Base-by-base conservation (phyloP, 2,113 vertebrate species). In the Spea multiplicata region DNA sequence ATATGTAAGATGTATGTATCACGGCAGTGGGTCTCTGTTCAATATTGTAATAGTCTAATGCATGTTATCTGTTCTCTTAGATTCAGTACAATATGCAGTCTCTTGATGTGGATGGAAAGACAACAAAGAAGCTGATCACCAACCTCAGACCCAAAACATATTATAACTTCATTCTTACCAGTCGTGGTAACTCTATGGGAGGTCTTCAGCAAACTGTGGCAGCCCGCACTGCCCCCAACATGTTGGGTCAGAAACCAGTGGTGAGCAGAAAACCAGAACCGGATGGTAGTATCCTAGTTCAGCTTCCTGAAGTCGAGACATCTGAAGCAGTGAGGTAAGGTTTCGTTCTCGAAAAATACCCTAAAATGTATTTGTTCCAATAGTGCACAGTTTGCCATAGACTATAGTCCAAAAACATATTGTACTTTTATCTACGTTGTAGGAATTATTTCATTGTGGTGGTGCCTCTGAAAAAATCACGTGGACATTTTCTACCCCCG, bases 381-480 rank as follows among this genome's bases (percentile, higher is more conserved):
- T 30, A 30, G 30, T 30, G 30, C 30, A 30, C 30, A 30, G 30
- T 30, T 30, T 30, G 30, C 30, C 30, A 30, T 30, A 30, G 30
- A 30, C 30, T 30, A 30, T 30, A 30, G 30, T 30, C 30, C 8
- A 10, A 59, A 59, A 8, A 4, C 4, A 7, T 59, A 44, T 66
- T 44, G 17, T 8, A 3, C 8, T 66, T 3, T 44, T 49, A 5
- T 61, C 16, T 12, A 6, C 8, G 80, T 77, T 68, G 14, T 73
- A 99, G 97, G 88, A 92, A 75, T 72, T 95, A 94, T 80, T 98
- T 95, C 85, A 92, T 99, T 2, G 95, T 98, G 62, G 95, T 96
- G 83, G 95, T 99, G 16, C 96, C 96, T 0, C 86, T 98, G 30
- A 96, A 91, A 83, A 96, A 89, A 80, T 92, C 90, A 0, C 84